Conservation (phyloP, 2,888 invertebrate species). For the Xanthia togata region DNA sequence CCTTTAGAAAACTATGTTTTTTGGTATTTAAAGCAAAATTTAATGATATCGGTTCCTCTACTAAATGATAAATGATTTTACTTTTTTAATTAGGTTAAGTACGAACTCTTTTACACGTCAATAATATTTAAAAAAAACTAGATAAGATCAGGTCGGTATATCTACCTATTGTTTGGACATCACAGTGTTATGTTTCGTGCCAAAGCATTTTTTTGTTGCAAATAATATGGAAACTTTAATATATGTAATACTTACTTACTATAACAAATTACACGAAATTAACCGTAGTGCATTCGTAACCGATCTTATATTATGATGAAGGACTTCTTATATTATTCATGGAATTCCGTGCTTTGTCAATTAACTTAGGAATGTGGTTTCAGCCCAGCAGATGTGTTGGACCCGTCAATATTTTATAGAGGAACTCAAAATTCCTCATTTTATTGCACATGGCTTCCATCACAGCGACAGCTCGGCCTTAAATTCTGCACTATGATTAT, state of each 20-base stretch:
- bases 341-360: conserved; percentile 11
- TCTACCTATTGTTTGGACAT: not conserved
- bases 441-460: conserved; percentile 1
- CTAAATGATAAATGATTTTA: too few species aligned
- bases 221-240: not conserved
- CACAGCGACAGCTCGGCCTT: not conserved
- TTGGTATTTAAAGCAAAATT: not conserved
- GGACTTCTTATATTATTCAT: conserved; percentile 10
- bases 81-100: too few species aligned
- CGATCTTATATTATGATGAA: not conserved
- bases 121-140: too few species aligned
- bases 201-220: not conserved
- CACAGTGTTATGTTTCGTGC: too few species aligned
- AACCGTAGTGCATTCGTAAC: not conserved
- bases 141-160: too few species aligned
- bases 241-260: too few species aligned
- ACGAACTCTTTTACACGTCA: too few species aligned
- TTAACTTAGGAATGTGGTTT: conserved; percentile 29
- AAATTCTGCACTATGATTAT: not conserved
- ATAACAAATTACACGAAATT: not conserved
- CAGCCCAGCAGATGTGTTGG: conserved; percentile 7
- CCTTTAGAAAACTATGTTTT: not conserved
- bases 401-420: conserved; percentile 29
- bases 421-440: conserved; percentile 19
- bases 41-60: not conserved